These are phyloP conservation scores for Eclectus roratus DNA, from an alignment of 2,113 vertebrate species.

Conservation along the genomic window DNA sequence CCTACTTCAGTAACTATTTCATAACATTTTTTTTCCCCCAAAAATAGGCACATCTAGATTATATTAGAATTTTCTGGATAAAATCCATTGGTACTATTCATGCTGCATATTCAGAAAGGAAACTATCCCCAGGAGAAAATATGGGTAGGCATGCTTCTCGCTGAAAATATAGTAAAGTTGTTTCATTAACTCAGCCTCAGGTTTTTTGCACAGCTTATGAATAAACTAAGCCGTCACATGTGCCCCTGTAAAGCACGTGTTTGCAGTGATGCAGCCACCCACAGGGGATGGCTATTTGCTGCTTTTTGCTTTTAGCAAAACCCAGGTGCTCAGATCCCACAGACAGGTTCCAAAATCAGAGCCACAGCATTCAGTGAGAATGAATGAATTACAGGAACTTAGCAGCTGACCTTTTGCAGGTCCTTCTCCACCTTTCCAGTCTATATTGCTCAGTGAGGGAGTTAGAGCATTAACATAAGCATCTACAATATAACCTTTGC, in stretches of 20 bases:
- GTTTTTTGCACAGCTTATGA: background rate
- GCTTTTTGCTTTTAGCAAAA: background rate
- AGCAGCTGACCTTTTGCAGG: background rate
- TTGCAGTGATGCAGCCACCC: background rate
- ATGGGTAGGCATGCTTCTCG: background rate
- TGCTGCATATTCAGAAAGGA: background rate
- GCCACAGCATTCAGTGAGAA: background rate
- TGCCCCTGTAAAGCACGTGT: too few relatives aligned
- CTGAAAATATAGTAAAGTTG: slow-evolving; percentile 18
- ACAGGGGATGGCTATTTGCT: background rate
- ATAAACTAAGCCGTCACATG: background rate
- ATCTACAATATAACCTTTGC: background rate
- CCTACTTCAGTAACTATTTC: background rate
- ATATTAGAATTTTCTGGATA: background rate
- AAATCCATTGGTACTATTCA: background rate
- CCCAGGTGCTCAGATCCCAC: background rate
- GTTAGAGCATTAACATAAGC: background rate
- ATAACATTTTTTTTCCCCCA: background rate
- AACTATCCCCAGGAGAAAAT: slow-evolving; percentile 24
- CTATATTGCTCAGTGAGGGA: background rate
- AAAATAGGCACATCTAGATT: background rate
- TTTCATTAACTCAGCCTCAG: slow-evolving; percentile 17
- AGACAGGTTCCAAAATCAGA: background rate
- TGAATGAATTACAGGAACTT: background rate
- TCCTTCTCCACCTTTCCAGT: background rate